Base-by-base conservation (phyloP, 2,888 invertebrate genomes). In the Catocala fraxini region DNA sequence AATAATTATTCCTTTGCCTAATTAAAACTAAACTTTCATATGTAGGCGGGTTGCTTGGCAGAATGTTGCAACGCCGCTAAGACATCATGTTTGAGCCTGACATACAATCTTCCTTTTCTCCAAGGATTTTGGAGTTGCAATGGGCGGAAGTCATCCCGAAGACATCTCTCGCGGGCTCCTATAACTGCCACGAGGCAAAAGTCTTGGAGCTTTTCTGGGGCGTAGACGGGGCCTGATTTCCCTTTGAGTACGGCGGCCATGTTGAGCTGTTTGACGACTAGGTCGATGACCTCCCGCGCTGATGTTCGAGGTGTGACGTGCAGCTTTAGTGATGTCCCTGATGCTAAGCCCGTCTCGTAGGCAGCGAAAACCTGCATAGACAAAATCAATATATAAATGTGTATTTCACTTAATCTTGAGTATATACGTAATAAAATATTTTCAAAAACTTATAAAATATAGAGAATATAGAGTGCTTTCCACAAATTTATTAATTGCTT, bases 131-230 rank as follows among this genome's bases (percentile, higher is more conserved):
- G 99, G 58, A 99, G 94, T 79, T 98, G 97, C 15, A 99, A 94
- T 0, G 99, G 98, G 80, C 98, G 97, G 87, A 99, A 99, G 87
- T 99, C 99, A 83, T 99, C 99, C 5, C 99, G 94, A 6, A 99
- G 95, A 82, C 99, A 98, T 63, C 99, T 95, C 84, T 99, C 99
- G 41, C 99, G 93, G 0, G 98, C 98, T 0, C 99, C 99, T 62
- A 99, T 98, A 35, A 99, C 99, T 0, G 99, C 98, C 4, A 99
- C 99, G 51, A 99, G 95, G 86, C 99, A 99, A 89, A 99, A 99
- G 85, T 98, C 98, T 65, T 96, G 96, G 64, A 98, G 92, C 86
- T 97, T 97, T 57, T 98, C 98, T 2, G 97, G 96, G 0, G 97
- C 96, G 83, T 98, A 98, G 47, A 98, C 97, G 0, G 98, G 98